phyloP scores from a whole-genome alignment of 2,797 vertebrate species.

The Phoxinus dragarum region DNA sequence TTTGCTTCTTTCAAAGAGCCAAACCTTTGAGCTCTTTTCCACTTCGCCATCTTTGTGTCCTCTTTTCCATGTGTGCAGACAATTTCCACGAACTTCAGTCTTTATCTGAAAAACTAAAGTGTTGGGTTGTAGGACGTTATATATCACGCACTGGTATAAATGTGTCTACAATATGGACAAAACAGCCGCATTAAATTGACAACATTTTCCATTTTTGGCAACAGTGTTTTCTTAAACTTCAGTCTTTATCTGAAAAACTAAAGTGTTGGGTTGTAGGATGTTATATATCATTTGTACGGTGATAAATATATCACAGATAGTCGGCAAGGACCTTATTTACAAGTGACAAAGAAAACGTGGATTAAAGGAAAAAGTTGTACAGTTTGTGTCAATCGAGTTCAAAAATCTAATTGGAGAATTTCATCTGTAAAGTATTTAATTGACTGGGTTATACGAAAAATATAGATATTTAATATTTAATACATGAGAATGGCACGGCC shows the following conservation, averaged over 20 bases:
- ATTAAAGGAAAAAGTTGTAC: too few species aligned
- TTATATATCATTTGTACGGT: not conserved
- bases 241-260: not conserved
- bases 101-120: too few species aligned
- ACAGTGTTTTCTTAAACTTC: not conserved
- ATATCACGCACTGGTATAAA: too few species aligned
- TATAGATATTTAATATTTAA: too few species aligned
- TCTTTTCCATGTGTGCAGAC: conserved; percentile 59
- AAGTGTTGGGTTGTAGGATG: not conserved
- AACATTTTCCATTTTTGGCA: not conserved
- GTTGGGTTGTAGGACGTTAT: too few species aligned
- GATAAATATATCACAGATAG: not conserved
- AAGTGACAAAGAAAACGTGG: too few species aligned
- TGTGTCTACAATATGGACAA: conserved; percentile 30
- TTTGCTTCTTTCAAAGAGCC: not conserved
- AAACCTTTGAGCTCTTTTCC: not conserved
- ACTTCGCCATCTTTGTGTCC: conserved; percentile 28
- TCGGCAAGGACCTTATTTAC: too few species aligned
- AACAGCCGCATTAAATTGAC: conserved; percentile 47
- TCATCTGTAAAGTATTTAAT: too few species aligned
- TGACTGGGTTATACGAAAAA: too few species aligned
- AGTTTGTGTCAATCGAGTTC: too few species aligned
- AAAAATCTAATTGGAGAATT: too few species aligned
- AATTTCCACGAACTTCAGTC: conserved; percentile 35
- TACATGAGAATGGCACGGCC: too few species aligned